These are phyloP conservation scores for Pocota personata DNA, from an alignment of 2,888 invertebrate genomes.

Conservation along the genomic window DNA sequence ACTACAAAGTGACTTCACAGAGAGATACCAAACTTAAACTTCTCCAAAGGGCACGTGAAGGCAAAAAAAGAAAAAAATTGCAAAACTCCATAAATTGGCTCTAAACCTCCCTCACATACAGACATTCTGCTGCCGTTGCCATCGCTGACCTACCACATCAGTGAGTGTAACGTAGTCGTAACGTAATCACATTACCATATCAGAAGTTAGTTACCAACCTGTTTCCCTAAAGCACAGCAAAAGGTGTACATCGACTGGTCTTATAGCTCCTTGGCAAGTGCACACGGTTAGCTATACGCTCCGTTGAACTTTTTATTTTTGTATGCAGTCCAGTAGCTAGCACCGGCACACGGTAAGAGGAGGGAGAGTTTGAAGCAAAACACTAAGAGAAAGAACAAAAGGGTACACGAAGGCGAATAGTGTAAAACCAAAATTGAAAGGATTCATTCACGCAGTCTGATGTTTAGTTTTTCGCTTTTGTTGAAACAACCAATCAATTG, in stretches of 20 bases:
- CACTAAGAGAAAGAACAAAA: constrained; percentile 21
- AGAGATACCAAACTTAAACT: constrained; percentile 34
- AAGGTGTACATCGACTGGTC: constrained; percentile 28
- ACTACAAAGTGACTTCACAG: background rate
- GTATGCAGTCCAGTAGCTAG: constrained; percentile 23
- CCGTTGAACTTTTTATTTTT: constrained; percentile 18
- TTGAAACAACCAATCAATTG: constrained; percentile 65
- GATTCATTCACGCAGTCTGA: constrained; percentile 65
- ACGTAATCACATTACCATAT: constrained; percentile 70
- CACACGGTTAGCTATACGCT: constrained; percentile 47
- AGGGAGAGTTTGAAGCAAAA: constrained; percentile 31
- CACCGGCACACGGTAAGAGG: background rate
- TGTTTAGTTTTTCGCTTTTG: constrained; percentile 53
- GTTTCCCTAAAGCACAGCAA: background rate
- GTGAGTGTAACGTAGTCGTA: constrained; percentile 50
- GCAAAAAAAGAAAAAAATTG: background rate
- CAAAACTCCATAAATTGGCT: constrained; percentile 54
- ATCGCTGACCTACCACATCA: constrained; percentile 30
- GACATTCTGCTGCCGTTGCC: background rate
- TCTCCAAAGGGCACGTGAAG: constrained; percentile 32
- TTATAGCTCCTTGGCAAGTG: no score
- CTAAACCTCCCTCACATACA: background rate
- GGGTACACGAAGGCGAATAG: constrained; percentile 24
- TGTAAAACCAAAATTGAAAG: constrained; percentile 57
- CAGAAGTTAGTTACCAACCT: constrained; percentile 58